A percentile compares a stretch with the other conserved stretches of the same genome.
Conservation (phyloP, 2,888 invertebrate genomes). For the Nemapogon koenigi region DNA sequence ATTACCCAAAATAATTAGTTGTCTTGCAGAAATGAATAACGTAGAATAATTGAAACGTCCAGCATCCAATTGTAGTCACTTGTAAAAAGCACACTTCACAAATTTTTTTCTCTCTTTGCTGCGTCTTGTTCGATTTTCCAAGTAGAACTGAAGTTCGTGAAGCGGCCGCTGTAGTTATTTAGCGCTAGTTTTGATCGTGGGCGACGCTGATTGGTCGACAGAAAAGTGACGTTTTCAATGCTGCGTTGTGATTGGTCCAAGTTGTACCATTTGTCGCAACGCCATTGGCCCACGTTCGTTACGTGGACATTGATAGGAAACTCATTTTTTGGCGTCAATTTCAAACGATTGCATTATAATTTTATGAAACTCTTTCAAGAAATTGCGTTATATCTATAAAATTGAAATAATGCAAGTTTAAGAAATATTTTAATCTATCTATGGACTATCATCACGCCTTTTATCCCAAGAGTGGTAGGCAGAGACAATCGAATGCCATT, state of each 20-base stretch:
- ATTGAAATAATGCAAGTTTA: neutral
- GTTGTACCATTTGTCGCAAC: conserved; percentile 61
- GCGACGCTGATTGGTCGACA: conserved; percentile 52
- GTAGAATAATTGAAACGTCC: too few species aligned
- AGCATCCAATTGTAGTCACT: neutral
- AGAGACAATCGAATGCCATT: too few species aligned
- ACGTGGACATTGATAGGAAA: conserved; percentile 31
- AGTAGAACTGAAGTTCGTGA: conserved; percentile 4
- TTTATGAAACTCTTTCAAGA: conserved; percentile 3
- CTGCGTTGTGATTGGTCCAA: conserved; percentile 44
- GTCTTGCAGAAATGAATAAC: too few species aligned
- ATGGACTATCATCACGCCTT: too few species aligned
- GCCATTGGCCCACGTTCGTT: conserved; percentile 74
- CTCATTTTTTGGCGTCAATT: conserved; percentile 32
- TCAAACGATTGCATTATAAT: conserved; percentile 22
- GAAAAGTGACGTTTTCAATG: conserved; percentile 45
- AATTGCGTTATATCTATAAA: neutral
- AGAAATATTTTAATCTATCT: neutral
- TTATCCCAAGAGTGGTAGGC: too few species aligned
- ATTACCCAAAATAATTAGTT: too few species aligned
- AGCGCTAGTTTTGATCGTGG: conserved; percentile 69
- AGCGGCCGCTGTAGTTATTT: conserved; percentile 35
- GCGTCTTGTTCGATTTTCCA: neutral
- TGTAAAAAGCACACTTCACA: neutral
- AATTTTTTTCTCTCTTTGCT: neutral